Evolutionary conservation across 2,113 vertebrate species (phyloP), one percentile per base, ranked within the genome.

Genomic region (Cheirogaleus medius): DNA sequence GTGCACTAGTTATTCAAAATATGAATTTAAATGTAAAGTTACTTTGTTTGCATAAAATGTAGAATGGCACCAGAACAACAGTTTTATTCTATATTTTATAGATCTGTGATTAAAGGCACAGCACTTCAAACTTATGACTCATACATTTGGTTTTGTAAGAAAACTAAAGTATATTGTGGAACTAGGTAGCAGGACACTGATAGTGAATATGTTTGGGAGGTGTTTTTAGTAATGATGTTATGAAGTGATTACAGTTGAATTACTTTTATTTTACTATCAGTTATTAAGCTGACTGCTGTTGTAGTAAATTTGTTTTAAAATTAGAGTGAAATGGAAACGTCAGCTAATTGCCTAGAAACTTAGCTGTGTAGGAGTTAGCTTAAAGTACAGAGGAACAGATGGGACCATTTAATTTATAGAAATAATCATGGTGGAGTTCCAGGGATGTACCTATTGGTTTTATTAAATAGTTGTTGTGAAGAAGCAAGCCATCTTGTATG

Each of bases 301-400:
- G 3, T 25, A 60, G 84, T 80, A 56, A 91, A n/a, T 69, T 34
- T 92, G 32, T 94, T 87, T 95, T 93, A 85, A 42, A 82, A 54
- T 80, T 58, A 78, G 88, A 74, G 8, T 80, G 58, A 84, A 87
- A 49, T 82, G 74, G 44, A n/a, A 87, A 87, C 39, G 25, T 73
- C 27, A 18, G 42, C 54, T 23, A 66, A 37, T 7, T 66, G 27
- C 52, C 18, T 82, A 4, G 37, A 73, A 52, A 66, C 39, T 21
- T 87, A 63, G 18, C 32, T 2, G 2, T 39, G 44, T 54, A 71
- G 44, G 5, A 91, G 37, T 89, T 71, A 82, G 21, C 34, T 68
- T 69, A 21, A 37, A 76, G n/a, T 88, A 0, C 25, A 42, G 18
- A 63, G 68, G 23, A 90, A 73, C 23, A 71, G 58, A 64, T 1